Conservation (phyloP, 2,888 invertebrate genomes). For the Tetheella fluctuosa region DNA sequence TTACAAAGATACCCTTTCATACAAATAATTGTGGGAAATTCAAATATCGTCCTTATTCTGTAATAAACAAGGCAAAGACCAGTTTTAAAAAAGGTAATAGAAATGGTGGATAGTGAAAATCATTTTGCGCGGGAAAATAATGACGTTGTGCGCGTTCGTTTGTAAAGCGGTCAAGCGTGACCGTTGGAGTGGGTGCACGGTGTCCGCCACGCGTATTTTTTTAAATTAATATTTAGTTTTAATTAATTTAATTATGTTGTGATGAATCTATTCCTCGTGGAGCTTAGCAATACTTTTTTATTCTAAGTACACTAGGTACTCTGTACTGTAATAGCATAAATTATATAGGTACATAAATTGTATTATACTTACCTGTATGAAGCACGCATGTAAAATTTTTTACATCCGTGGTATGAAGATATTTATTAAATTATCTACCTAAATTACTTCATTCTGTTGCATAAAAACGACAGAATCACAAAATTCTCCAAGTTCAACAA, state of each 20-base stretch:
- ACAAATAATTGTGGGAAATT: slow-evolving; percentile 14
- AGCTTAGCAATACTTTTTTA: neutral
- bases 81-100: neutral
- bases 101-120: slow-evolving; percentile 32
- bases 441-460: too few relatives aligned
- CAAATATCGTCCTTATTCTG: slow-evolving; percentile 37
- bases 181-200: slow-evolving; percentile 64
- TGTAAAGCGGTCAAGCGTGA: slow-evolving; percentile 62
- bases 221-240: slow-evolving; percentile 69
- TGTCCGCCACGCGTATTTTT: slow-evolving; percentile 69
- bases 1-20: slow-evolving; percentile 9
- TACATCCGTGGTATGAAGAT: too few relatives aligned
- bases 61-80: slow-evolving; percentile 19
- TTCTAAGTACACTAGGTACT: too few relatives aligned
- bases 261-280: slow-evolving; percentile 44
- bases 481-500: neutral
- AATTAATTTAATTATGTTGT: slow-evolving; percentile 61
- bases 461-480: too few relatives aligned
- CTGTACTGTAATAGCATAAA: too few relatives aligned
- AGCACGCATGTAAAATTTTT: too few relatives aligned
- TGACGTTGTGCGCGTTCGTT: slow-evolving; percentile 53
- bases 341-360: too few relatives aligned
- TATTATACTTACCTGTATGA: too few relatives aligned
- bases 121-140: slow-evolving; percentile 58
- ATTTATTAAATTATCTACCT: too few relatives aligned